These are phyloP conservation scores for Pseudopodoces humilis DNA, from an alignment of 2,113 vertebrate species.

Conservation along the genomic window DNA sequence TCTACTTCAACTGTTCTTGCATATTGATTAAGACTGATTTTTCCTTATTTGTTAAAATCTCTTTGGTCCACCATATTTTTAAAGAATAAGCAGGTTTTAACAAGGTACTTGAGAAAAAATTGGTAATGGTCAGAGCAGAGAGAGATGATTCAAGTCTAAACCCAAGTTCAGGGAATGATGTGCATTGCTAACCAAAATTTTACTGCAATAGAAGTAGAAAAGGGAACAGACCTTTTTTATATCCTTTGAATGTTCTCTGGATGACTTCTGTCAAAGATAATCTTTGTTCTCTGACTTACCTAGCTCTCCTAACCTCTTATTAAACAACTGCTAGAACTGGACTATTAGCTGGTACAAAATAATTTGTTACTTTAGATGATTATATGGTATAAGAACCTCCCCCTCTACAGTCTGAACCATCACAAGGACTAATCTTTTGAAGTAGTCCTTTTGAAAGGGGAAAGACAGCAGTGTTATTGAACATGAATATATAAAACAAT, in stretches of 20 bases:
- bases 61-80: not conserved
- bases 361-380: not conserved
- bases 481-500: not conserved
- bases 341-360: not conserved
- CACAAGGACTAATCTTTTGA: not conserved
- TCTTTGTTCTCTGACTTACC: not conserved
- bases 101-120: not conserved
- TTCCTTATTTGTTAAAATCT: not conserved
- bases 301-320: not conserved
- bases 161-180: not conserved
- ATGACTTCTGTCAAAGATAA: not conserved
- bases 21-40: not conserved
- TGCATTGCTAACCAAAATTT: not conserved
- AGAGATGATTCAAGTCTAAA: not conserved
- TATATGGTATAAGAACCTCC: not conserved
- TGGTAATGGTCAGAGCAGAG: not conserved
- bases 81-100: not conserved
- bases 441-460: not conserved
- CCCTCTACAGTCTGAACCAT: not conserved
- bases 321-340: not conserved
- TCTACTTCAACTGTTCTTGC: not conserved
- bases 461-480: not conserved
- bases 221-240: not conserved
- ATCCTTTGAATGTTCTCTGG: not conserved
- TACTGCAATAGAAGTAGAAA: not conserved